Evolutionary conservation across 2,888 invertebrate genomes (phyloP).

Genomic region (Trissolcus brochymenae): DNA sequence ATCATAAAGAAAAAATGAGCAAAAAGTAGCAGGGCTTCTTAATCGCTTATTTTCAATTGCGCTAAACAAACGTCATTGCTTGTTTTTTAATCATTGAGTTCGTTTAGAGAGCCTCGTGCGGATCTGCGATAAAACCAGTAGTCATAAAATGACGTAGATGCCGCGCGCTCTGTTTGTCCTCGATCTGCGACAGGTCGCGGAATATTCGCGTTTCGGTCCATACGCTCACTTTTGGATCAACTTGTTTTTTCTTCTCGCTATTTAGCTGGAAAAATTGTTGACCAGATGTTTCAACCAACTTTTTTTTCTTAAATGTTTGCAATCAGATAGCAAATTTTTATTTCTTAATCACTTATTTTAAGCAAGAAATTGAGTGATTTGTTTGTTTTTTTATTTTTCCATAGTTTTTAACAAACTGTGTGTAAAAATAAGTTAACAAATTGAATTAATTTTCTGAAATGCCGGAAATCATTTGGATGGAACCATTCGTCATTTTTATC

Average conservation of each 20-base stretch:
- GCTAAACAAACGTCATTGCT: conserved; percentile 1
- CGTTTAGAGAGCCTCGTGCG: conserved; percentile 3
- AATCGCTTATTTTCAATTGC: conserved; percentile 2
- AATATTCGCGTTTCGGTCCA: conserved; percentile 22
- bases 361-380: too few species aligned
- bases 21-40: neutral
- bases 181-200: conserved; percentile 38
- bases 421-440: too few species aligned
- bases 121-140: conserved; percentile 47
- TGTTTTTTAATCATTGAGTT: conserved; percentile 6
- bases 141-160: conserved; percentile 52
- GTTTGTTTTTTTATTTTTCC: too few species aligned
- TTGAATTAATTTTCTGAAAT: neutral
- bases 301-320: too few species aligned
- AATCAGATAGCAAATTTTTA: too few species aligned
- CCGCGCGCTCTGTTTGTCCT: conserved; percentile 38
- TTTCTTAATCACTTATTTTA: too few species aligned
- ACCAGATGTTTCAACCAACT: too few species aligned
- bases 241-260: conserved; percentile 9
- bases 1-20: neutral
- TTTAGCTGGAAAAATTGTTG: neutral
- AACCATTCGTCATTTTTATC: conserved; percentile 43
- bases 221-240: conserved; percentile 15
- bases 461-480: conserved; percentile 23
- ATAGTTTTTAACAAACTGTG: too few species aligned